A percentile compares a stretch with the other conserved stretches of the same genome.
Conservation (phyloP, 1,140 invertebrate genomes). For the Mycetomoellerius zeteki region DNA sequence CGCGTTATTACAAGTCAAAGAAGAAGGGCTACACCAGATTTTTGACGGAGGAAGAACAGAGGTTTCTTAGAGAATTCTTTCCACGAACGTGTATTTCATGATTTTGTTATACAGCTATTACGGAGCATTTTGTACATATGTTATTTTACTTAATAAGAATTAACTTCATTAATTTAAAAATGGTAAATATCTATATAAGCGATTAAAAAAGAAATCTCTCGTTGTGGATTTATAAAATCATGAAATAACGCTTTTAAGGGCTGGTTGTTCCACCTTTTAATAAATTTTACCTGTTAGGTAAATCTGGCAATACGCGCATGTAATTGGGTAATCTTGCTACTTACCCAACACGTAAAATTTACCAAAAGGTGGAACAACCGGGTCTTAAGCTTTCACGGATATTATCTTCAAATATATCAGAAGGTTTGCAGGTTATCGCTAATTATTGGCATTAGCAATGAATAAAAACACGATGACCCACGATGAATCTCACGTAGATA, state of each 20-base stretch:
- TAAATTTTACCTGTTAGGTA: no score
- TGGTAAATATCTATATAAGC: neutral
- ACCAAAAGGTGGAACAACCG: no score
- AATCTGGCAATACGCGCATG: no score
- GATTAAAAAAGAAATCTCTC: neutral
- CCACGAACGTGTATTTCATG: neutral
- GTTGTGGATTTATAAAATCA: neutral
- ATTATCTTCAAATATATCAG: no score
- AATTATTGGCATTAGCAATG: no score
- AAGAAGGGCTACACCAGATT: slow-evolving; percentile 86
- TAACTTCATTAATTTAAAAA: slow-evolving; percentile 8
- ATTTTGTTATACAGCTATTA: neutral
- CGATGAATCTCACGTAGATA: no score
- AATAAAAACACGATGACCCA: no score
- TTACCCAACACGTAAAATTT: no score
- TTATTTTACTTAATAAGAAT: neutral
- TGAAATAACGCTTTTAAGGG: neutral
- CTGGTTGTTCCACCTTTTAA: no score
- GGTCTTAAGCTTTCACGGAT: no score
- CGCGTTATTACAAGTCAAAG: slow-evolving; percentile 75
- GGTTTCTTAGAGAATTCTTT: slow-evolving; percentile 77
- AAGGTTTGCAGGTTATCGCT: no score
- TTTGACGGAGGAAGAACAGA: slow-evolving; percentile 88
- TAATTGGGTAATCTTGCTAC: no score
- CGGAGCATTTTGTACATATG: neutral